Evolutionary conservation across 2,113 vertebrate genomes (phyloP), one percentile per base, ranked within the genome.

Genomic region (Cinclus mexicanus): DNA sequence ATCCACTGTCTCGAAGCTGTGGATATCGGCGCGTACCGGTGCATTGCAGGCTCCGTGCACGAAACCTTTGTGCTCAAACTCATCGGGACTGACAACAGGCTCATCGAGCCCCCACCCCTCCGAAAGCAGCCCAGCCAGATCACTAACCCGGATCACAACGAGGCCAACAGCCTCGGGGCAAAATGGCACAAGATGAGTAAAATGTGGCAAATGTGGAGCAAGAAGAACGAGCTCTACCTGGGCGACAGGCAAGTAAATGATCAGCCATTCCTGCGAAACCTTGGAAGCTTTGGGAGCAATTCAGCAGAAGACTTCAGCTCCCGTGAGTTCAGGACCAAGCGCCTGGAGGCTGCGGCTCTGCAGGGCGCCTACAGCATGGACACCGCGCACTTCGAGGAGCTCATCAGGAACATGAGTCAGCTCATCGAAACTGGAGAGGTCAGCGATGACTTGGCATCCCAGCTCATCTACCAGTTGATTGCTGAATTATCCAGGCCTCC

Each of bases 1-100:
- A 98, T 99, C 89, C 98, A 98, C 17, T 97, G 95, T 33, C 97
- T 99, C 1, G 97, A 98, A 2, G 91, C 98, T 2, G 19, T 84
- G 0, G 98, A 99, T 52, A 98, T 98, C 0, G 99, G 99, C 0
- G 95, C 98, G 52, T 99, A 99, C 95, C 97, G 96, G 15, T 99
- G 99, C 69, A 37, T 99, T 1, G 98, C 99, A 0, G 98, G 98
- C 67, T 85, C 98, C 0, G 98, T 78, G 10, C 98, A 95, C 1
- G 98, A 99, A 33, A 98, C 96, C 0, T 98, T 98, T 20, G 97
- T 98, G 14, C 98, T 99, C 22, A 99, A 98, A 68, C 98, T 99
- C 56, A 99, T 99, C 6, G 98, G 99, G 3, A 97, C 97, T 0
- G 98, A 98, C 93, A 98, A 98, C 96, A 93, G 97, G 29, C 97